Evolutionary conservation across 2,888 invertebrate species (phyloP).

Genomic region (Criorhina ranunculi): DNA sequence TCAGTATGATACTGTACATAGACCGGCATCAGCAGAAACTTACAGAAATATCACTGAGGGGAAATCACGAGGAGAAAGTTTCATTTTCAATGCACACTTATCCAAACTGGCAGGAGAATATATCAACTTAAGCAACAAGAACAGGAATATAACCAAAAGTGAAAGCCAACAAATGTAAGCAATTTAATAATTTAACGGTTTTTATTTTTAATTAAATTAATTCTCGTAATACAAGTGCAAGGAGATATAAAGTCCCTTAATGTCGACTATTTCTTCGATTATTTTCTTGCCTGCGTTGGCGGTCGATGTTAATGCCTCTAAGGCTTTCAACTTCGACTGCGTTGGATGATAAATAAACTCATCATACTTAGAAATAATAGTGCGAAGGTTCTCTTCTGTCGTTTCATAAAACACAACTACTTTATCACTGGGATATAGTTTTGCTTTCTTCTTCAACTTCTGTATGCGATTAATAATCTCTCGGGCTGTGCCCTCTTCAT

Average conservation of each 20-base stretch:
- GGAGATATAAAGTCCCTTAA: conserved; percentile 37
- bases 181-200: conserved; percentile 13
- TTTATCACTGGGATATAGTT: conserved; percentile 89
- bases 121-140: too few relatives aligned
- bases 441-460: conserved; percentile 95
- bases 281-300: conserved; percentile 28
- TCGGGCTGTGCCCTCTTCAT: conserved; percentile 95
- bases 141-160: neutral
- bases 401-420: conserved; percentile 56
- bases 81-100: too few relatives aligned
- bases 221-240: conserved; percentile 53
- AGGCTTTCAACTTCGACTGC: conserved; percentile 26
- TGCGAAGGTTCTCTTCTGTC: conserved; percentile 19
- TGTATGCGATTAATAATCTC: conserved; percentile 97
- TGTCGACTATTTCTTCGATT: conserved; percentile 41
- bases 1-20: too few relatives aligned
- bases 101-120: too few relatives aligned
- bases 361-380: conserved; percentile 42
- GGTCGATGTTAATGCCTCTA: neutral
- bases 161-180: neutral
- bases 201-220: conserved; percentile 7
- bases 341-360: conserved; percentile 62
- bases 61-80: too few relatives aligned
- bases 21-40: too few relatives aligned
- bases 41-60: too few relatives aligned